Conservation (phyloP, 2,797 vertebrate species). For the Fringilla coelebs region DNA sequence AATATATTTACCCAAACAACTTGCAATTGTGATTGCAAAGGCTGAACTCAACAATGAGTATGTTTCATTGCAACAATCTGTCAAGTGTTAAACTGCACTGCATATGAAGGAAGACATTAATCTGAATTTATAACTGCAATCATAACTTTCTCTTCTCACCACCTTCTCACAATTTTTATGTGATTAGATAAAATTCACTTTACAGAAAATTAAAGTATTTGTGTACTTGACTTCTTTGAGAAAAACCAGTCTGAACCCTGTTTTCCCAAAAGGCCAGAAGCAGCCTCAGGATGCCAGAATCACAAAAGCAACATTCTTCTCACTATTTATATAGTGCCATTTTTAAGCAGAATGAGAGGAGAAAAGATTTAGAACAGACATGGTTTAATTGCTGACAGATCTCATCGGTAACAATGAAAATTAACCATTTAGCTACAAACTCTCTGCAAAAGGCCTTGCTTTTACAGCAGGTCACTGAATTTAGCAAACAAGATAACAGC, state of each 20-base stretch:
- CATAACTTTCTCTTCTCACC: neutral
- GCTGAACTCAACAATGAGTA: neutral
- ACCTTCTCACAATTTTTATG: neutral
- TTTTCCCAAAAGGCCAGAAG: neutral
- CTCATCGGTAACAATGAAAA: neutral
- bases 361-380: slow-evolving; percentile 32
- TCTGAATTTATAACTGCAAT: neutral
- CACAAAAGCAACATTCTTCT: slow-evolving; percentile 32
- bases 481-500: neutral
- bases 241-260: neutral
- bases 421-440: neutral
- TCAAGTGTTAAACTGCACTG: neutral
- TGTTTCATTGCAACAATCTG: neutral
- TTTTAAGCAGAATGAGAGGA: neutral
- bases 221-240: neutral
- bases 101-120: neutral
- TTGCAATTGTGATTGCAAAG: neutral
- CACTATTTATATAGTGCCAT: neutral
- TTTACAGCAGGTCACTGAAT: neutral
- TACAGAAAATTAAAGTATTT: neutral
- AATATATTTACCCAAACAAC: neutral
- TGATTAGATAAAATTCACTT: neutral
- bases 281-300: neutral
- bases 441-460: neutral
- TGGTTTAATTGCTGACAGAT: slow-evolving; percentile 36